Percentiles rank a stretch among this genome's conserved stretches.
phyloP scores from a whole-genome alignment of 2,797 vertebrate species.

The Psittacula derbiana region DNA sequence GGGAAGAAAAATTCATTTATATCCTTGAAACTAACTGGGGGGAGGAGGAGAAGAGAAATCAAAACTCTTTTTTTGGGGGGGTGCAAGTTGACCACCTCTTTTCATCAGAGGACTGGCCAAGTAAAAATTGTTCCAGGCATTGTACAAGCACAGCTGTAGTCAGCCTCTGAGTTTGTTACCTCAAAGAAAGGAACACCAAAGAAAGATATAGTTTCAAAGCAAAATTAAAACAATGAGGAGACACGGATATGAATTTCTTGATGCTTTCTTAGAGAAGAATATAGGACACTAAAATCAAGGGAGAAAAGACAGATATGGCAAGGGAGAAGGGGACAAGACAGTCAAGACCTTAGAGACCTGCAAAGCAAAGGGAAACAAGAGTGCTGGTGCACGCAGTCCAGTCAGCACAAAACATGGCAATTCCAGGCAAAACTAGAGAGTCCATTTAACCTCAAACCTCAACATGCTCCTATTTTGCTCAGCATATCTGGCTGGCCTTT shows the following conservation, averaged over 20 bases:
- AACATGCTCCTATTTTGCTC: not conserved
- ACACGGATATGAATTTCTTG: not conserved
- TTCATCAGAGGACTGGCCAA: not conserved
- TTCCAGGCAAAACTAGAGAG: not conserved
- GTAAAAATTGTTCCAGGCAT: not conserved
- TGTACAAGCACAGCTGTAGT: not conserved
- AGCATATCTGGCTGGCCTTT: not conserved
- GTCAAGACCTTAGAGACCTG: not conserved
- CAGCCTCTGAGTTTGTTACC: not conserved
- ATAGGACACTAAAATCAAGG: not conserved
- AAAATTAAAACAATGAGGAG: not conserved
- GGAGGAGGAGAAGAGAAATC: not conserved
- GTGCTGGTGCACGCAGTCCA: not conserved
- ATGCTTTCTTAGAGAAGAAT: not conserved
- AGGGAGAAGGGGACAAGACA: not conserved
- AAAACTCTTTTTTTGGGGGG: fast-evolving
- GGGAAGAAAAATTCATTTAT: not conserved
- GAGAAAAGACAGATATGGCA: not conserved
- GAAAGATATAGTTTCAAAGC: not conserved
- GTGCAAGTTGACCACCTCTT: not conserved
- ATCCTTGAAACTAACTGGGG: not conserved
- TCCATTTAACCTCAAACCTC: not conserved
- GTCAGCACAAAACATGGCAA: not conserved
- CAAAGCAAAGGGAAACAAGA: not conserved
- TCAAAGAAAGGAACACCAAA: not conserved